Evolutionary conservation across 2,888 invertebrate genomes (phyloP).

Genomic region (Tuberolachnus salignus): DNA sequence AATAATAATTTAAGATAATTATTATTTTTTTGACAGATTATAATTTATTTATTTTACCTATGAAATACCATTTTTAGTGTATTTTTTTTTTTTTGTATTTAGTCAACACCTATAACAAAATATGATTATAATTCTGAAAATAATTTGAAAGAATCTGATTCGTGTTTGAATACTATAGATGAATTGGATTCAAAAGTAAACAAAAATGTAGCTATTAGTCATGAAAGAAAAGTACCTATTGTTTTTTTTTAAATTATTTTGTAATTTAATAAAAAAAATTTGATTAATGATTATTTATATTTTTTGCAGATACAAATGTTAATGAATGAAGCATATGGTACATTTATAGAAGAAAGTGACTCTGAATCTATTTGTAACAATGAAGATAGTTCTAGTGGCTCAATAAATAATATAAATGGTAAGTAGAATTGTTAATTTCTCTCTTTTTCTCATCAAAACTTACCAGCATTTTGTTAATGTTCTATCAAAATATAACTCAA

Average conservation of each 20-base stretch:
- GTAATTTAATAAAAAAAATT: conserved; percentile 14
- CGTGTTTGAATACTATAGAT: conserved; percentile 25
- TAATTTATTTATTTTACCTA: conserved; percentile 24
- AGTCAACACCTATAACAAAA: conserved; percentile 46
- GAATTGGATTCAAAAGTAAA: conserved; percentile 22
- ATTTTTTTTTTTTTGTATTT: conserved; percentile 18
- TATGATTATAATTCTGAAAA: conserved; percentile 34
- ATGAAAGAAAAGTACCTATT: conserved; percentile 53
- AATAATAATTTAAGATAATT: background rate
- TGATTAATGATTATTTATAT: background rate
- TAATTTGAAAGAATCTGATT: conserved; percentile 29
- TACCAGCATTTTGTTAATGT: background rate
- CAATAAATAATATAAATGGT: conserved; percentile 43
- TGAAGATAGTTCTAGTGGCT: conserved; percentile 62
- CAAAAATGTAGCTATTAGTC: conserved; percentile 34
- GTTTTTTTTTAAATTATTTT: background rate
- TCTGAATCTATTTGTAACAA: conserved; percentile 62
- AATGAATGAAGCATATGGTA: conserved; percentile 62
- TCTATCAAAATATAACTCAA: background rate
- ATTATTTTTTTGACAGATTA: conserved; percentile 18
- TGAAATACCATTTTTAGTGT: background rate
- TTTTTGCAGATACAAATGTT: conserved; percentile 61
- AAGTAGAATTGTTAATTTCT: background rate
- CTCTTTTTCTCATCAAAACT: background rate
- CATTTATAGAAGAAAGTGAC: conserved; percentile 60